Evolutionary conservation across 1,140 invertebrate genomes (phyloP).

Genomic region (Periplaneta americana): DNA sequence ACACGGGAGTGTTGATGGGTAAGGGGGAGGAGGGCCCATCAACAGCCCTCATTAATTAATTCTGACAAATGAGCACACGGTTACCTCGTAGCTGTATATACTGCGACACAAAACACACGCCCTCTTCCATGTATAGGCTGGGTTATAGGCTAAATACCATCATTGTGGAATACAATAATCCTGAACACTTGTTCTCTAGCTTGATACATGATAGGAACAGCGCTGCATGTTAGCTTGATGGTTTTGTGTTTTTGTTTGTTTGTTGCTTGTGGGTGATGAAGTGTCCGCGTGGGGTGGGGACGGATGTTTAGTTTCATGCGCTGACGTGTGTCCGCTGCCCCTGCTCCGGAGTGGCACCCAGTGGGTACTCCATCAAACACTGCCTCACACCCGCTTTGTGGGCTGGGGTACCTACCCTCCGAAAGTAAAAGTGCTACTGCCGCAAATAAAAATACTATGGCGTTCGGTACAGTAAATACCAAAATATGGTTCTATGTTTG

Average conservation of each 20-base stretch:
- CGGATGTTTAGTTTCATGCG: not conserved
- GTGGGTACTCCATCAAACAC: not conserved
- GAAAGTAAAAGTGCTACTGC: not conserved
- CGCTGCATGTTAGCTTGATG: not conserved
- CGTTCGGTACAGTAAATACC: not conserved
- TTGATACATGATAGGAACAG: not conserved
- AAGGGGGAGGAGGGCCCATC: not conserved
- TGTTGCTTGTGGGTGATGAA: not conserved
- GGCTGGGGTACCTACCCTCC: not conserved
- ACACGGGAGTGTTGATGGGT: not conserved
- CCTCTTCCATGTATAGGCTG: too few species aligned
- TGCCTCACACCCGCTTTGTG: not conserved
- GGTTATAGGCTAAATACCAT: not conserved
- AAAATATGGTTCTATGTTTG: too few species aligned
- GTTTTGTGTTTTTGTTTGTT: not conserved
- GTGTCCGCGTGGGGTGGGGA: not conserved
- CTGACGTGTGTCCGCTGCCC: not conserved
- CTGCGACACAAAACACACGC: not conserved
- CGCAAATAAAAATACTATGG: not conserved
- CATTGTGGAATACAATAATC: not conserved
- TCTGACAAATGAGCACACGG: not conserved
- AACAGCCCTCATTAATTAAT: not conserved
- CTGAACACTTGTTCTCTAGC: not conserved
- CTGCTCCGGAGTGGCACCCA: not conserved
- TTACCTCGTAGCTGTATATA: not conserved